Conservation (phyloP, 2,113 vertebrate species). For the Aleadryas rufinucha region DNA sequence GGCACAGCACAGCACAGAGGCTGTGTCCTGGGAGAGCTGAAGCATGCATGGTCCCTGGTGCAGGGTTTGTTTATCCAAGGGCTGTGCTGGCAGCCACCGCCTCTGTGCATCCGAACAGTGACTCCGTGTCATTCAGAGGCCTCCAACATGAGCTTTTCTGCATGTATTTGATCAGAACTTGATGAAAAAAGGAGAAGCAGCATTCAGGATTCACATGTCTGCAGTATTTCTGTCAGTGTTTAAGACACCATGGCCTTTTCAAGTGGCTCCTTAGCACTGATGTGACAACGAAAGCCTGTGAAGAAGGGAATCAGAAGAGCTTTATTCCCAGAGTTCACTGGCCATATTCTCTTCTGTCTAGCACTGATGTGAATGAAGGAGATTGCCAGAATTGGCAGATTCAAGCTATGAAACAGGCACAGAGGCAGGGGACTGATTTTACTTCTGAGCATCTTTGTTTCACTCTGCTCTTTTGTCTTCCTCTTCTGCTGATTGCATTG, state of each 20-base stretch:
- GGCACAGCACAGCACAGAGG: not conserved
- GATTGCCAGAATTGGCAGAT: not conserved
- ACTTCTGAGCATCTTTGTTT: not conserved
- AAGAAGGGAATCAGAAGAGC: not conserved
- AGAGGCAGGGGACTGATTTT: not conserved
- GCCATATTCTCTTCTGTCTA: not conserved
- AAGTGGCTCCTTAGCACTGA: not conserved
- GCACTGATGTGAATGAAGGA: not conserved
- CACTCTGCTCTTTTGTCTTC: not conserved
- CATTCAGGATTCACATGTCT: not conserved
- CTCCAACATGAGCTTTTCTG: not conserved
- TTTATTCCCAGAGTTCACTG: not conserved
- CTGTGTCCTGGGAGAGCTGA: not conserved
- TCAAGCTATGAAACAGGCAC: not conserved
- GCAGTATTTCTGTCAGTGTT: not conserved
- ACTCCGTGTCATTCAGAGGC: not conserved
- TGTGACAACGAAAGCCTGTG: not conserved
- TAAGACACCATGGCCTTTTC: not conserved
- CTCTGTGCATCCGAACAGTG: not conserved
- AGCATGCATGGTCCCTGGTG: not conserved
- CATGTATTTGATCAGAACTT: not conserved
- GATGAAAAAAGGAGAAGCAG: not conserved
- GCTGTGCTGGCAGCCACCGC: not conserved
- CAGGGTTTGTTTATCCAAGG: not conserved
- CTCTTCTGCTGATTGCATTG: not conserved